Evolutionary conservation across 2,888 invertebrate species (phyloP), one percentile per base, ranked within the genome.

Genomic region (Erebia ligea): DNA sequence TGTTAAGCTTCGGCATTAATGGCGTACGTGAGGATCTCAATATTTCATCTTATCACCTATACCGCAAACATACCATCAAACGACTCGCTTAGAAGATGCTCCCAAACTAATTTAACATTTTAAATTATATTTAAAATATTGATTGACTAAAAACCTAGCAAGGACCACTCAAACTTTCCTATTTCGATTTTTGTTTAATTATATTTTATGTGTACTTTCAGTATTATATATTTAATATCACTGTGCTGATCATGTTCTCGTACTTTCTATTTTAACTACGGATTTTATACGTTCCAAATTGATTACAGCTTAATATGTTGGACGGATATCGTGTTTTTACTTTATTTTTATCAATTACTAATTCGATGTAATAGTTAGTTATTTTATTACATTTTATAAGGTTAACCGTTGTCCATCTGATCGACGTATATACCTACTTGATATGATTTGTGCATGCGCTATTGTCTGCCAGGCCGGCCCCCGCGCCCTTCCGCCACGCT

Each of bases 111-210:
- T 34, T 67, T 70, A 73, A 74, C 75, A 73, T 74, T 68, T 73
- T 69, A 75, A 74, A 73, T 70, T 69, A 57, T 70, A 66, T 68
- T 71, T 64, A 72, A 65, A 72, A 63, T 68, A 67, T 72, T 71
- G 40, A 74, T 61, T 72, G 54, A 71, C 74, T 73, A 54, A 73
- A 78, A 73, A 78, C 76, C 76, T 90, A 95, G 95, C 96, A 96
- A 96, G 96, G 96, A 96, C 96, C 96, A 96, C 96, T 96, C 96
- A 96, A 96, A 95, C 90, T 94, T 95, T 95, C 95, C 95, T 94
- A 94, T 87, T 87, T 84, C 82, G 79, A 84, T 82, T 84, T 82
- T 80, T 85, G 82, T 80, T 81, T 77, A 75, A 80, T 82, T 81
- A 80, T 81, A 80, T 81, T 81, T 80, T 72, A 73, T 76, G 63